phyloP scores from a whole-genome alignment of 2,113 vertebrate genomes.

The Ophiodon elongatus region DNA sequence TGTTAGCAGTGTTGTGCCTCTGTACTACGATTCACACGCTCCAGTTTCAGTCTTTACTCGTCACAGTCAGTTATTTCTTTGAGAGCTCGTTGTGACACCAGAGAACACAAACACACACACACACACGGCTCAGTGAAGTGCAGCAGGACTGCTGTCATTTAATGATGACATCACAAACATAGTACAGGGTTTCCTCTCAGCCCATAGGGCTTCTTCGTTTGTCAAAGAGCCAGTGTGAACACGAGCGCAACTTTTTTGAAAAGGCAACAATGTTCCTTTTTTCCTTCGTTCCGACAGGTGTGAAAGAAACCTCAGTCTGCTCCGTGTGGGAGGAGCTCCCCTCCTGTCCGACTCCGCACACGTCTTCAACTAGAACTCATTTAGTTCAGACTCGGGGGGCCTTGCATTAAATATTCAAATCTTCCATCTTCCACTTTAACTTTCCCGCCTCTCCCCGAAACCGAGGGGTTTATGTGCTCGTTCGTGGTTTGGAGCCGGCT shows the following conservation, averaged over 20 bases:
- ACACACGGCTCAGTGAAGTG: too few relatives aligned
- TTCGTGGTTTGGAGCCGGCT: conserved; percentile 15
- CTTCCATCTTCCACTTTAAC: conserved; percentile 18
- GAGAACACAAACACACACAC: neutral
- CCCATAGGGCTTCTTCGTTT: too few relatives aligned
- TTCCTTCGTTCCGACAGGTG: neutral
- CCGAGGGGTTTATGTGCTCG: conserved; percentile 48
- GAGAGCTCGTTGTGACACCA: neutral
- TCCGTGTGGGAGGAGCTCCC: neutral
- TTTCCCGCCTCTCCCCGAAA: too few relatives aligned
- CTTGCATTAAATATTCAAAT: conserved; percentile 49
- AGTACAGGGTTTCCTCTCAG: too few relatives aligned
- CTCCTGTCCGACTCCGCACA: neutral
- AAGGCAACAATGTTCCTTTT: too few relatives aligned
- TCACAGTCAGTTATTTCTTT: neutral
- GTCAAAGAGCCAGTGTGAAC: neutral
- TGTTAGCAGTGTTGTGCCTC: neutral
- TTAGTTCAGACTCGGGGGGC: neutral
- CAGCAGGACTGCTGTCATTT: too few relatives aligned
- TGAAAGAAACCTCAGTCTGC: neutral
- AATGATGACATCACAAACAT: too few relatives aligned
- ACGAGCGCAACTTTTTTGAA: neutral
- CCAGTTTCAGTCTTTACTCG: neutral
- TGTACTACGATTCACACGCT: neutral
- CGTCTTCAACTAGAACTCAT: neutral